Conservation (phyloP, 1,140 invertebrate genomes). For the Nomia melanderi region DNA sequence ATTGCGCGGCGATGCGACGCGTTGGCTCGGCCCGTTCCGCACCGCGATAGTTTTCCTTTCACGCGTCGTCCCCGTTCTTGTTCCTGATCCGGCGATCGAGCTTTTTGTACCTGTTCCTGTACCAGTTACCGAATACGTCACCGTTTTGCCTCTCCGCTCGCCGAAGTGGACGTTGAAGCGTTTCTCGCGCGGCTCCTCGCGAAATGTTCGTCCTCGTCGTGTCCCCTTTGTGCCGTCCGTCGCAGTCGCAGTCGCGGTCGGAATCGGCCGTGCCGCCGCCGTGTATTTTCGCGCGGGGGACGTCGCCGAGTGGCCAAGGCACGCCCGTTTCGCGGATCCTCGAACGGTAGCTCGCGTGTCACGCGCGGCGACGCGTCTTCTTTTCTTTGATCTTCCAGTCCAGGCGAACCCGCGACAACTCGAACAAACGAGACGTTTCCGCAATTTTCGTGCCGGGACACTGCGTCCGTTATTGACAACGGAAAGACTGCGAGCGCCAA, state of each 20-base stretch:
- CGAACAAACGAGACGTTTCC: slow-evolving; percentile 61
- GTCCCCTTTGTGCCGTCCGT: not conserved
- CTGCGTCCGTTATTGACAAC: slow-evolving; percentile 76
- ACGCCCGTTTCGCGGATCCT: slow-evolving; percentile 55
- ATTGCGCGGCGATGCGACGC: slow-evolving; percentile 49
- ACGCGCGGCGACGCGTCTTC: not conserved
- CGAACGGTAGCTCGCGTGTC: not conserved
- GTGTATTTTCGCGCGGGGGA: slow-evolving; percentile 41
- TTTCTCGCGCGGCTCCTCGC: too few relatives aligned
- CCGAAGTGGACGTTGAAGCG: too few relatives aligned
- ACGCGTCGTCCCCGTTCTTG: not conserved
- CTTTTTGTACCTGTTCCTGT: too few relatives aligned
- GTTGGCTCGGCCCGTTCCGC: not conserved
- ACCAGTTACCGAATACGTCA: too few relatives aligned
- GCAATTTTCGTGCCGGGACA: slow-evolving; percentile 69
- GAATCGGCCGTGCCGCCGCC: slow-evolving; percentile 20
- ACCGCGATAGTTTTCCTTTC: not conserved
- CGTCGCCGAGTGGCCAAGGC: slow-evolving; percentile 53
- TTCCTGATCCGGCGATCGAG: not conserved
- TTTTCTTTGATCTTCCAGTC: not conserved
- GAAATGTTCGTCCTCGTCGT: too few relatives aligned
- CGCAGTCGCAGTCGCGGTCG: slow-evolving; percentile 16
- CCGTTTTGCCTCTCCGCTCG: too few relatives aligned
- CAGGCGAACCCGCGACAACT: slow-evolving; percentile 4
- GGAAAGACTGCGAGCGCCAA: slow-evolving; percentile 70